These are phyloP conservation scores for Tupaia chinensis DNA, from an alignment of 2,113 vertebrate genomes.

Conservation along the genomic window DNA sequence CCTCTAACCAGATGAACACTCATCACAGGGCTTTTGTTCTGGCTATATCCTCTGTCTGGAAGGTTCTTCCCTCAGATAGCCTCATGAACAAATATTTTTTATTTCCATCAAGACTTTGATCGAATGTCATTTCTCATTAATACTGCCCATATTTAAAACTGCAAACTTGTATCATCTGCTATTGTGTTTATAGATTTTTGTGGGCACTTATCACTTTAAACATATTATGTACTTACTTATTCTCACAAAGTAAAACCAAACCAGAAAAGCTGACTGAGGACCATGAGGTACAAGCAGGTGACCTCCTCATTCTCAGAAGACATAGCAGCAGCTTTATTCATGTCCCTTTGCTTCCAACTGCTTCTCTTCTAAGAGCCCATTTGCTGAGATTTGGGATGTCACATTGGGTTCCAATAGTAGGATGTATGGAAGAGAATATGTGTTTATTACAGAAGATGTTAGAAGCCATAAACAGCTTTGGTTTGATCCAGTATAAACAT, in stretches of 20 bases:
- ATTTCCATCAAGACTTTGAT: neutral
- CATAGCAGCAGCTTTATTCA: neutral
- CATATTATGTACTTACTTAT: neutral
- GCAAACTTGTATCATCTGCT: neutral
- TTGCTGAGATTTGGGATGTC: neutral
- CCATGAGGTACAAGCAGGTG: neutral
- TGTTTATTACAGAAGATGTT: neutral
- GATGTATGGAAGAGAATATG: neutral
- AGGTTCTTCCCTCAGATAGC: neutral
- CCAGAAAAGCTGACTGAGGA: neutral
- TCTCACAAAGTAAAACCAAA: neutral
- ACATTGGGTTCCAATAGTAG: neutral
- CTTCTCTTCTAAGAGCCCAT: neutral
- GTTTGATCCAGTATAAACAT: neutral
- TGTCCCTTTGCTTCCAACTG: neutral
- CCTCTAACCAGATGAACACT: neutral
- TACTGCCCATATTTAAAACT: neutral
- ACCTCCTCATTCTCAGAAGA: neutral
- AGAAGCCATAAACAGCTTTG: neutral
- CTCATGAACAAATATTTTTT: neutral
- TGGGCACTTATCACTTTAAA: neutral
- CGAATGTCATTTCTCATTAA: neutral
- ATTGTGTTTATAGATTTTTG: neutral
- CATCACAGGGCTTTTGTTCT: neutral
- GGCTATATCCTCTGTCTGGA: neutral